Percentiles rank a stretch among this genome's conserved stretches.
phyloP scores from a whole-genome alignment of 1,140 invertebrate genomes.

The Bombus difficillimus region DNA sequence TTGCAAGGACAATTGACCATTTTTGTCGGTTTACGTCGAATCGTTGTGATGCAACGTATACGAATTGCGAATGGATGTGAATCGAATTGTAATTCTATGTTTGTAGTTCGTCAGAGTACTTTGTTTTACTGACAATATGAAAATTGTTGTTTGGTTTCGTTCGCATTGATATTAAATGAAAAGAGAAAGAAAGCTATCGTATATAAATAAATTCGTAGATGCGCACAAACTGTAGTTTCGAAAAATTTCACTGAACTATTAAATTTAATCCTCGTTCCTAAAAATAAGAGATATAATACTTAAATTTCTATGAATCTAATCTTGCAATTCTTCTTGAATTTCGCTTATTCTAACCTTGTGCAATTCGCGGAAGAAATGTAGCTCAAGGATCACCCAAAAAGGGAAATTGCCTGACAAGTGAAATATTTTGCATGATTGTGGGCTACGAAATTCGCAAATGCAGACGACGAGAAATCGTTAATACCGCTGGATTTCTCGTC shows the following conservation, averaged over 20 bases:
- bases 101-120: too few relatives aligned
- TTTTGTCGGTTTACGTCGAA: not conserved
- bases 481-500: slow-evolving; percentile 13
- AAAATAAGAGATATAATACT: not conserved
- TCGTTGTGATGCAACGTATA: not conserved
- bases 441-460: not conserved
- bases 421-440: not conserved
- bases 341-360: not conserved
- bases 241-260: too few relatives aligned
- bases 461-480: slow-evolving; percentile 19
- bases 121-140: too few relatives aligned
- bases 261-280: not conserved
- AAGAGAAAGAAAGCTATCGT: too few relatives aligned
- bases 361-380: not conserved
- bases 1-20: not conserved
- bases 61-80: too few relatives aligned
- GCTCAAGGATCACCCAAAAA: not conserved
- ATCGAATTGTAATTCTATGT: too few relatives aligned
- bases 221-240: too few relatives aligned
- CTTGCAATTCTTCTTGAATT: not conserved
- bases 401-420: not conserved
- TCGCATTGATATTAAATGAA: too few relatives aligned
- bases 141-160: too few relatives aligned
- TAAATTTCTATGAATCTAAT: not conserved
- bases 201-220: too few relatives aligned